Evolutionary conservation across 2,888 invertebrate genomes (phyloP), one percentile per base, ranked within the genome.

Genomic region (Ichneumoninae sp.): DNA sequence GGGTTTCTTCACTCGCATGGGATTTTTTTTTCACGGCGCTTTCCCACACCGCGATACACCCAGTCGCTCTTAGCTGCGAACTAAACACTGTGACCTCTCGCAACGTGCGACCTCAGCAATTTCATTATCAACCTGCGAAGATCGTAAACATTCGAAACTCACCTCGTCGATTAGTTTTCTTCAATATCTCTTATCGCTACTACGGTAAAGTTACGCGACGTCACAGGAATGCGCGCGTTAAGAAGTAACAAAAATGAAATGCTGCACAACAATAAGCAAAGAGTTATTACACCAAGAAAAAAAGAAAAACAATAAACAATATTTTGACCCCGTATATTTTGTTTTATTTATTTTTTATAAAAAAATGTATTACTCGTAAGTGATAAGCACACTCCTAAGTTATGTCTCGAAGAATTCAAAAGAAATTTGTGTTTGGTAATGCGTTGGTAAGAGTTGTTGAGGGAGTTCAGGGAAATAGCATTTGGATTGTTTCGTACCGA

Each of bases 201-300:
- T 71, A 71, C 62, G 66, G 66, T 71, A 75, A 77, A 19, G 19
- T 77, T 83, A 72, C 65, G 68, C 54, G 36, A 47, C 69, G 69
- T 22, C 69, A 72, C 60, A 16, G 16, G n/a, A 70, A 70, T 75
- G 65, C 54, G 40, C 10, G 47, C 40, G 22, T 10, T 52, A 62
- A 16, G 19, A 36, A 50, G 22, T 50, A 76, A 40, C 22, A 57
- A 62, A 76, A 40, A 68, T 26, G 57, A 36, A 80, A 60, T 36
- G 68, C 68, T 71, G 83, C 80, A 84, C 80, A 84, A 84, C 77
- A 69, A 75, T 69, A 52, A 60, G 72, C 78, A 74, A 68, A 69
- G 77, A 80, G 52, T 57, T 69, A 80, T 72, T 52, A 74, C 80
- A 52, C 33, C 19, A 65, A 79, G 70, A 47, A 70, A 54, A 54